These are phyloP conservation scores for Adelges cooleyi DNA, from an alignment of 1,140 invertebrate species.

Conservation along the genomic window DNA sequence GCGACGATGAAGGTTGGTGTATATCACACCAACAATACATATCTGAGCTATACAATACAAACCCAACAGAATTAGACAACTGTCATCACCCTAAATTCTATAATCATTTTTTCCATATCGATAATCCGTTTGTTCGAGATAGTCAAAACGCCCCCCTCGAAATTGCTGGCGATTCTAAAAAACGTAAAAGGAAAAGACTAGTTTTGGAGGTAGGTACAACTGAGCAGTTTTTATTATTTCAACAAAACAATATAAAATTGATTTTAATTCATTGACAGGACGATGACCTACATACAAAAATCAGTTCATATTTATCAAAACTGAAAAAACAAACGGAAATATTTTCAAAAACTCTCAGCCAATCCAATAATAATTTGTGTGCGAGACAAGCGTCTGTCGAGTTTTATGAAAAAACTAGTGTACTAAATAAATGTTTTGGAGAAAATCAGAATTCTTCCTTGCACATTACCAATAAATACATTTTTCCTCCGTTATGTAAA, in stretches of 20 bases:
- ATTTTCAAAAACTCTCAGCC: background rate
- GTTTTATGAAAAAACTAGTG: constrained; percentile 1
- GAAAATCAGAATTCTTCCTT: constrained; percentile 8
- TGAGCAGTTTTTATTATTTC: too few relatives aligned
- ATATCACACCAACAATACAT: constrained; percentile 12
- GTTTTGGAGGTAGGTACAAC: background rate
- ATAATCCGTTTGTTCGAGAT: background rate
- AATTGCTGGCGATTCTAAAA: background rate
- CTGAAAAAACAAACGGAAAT: background rate
- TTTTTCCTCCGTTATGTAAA: constrained; percentile 40
- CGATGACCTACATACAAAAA: background rate
- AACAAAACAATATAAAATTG: too few relatives aligned
- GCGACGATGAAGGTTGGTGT: background rate
- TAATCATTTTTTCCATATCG: constrained; percentile 10
- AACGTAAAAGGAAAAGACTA: constrained; percentile 1
- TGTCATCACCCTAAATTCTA: too few relatives aligned
- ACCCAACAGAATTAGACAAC: background rate
- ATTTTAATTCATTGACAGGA: background rate
- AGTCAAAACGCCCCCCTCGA: background rate
- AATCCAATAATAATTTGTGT: background rate
- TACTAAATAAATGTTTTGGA: background rate
- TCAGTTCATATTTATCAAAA: background rate
- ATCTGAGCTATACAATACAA: background rate
- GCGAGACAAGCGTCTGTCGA: constrained; percentile 6
- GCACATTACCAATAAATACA: constrained; percentile 12